Evolutionary conservation across 2,888 invertebrate species (phyloP).

Genomic region (Mythimna albipuncta): DNA sequence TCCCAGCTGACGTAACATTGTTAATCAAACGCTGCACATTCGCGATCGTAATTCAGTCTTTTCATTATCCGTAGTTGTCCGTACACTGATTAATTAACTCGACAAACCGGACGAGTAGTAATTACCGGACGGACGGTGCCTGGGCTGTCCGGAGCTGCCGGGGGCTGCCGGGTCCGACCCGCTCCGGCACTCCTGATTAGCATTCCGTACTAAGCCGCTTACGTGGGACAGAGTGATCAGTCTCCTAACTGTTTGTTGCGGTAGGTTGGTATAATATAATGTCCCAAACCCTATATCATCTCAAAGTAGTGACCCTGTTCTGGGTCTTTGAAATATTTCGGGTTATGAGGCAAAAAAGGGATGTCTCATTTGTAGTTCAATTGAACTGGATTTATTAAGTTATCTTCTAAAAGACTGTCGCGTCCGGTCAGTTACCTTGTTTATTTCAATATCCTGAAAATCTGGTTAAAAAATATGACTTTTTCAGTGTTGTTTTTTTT

Average conservation of each 20-base stretch:
- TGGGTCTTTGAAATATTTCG: slow-evolving; percentile 3
- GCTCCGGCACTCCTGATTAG: slow-evolving; percentile 50
- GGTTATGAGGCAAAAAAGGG: slow-evolving; percentile 11
- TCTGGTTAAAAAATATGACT: too few relatives aligned
- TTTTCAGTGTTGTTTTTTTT: too few relatives aligned
- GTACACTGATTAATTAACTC: slow-evolving; percentile 61
- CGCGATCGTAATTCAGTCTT: slow-evolving; percentile 48
- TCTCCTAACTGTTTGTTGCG: slow-evolving; percentile 47
- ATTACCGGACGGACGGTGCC: slow-evolving; percentile 52
- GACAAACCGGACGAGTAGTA: slow-evolving; percentile 60
- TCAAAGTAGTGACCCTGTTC: slow-evolving; percentile 7
- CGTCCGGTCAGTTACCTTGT: too few relatives aligned
- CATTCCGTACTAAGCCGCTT: slow-evolving; percentile 58
- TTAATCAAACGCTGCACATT: slow-evolving; percentile 40
- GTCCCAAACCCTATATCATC: slow-evolving; percentile 13
- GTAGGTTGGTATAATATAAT: slow-evolving; percentile 35
- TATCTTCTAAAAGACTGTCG: not conserved
- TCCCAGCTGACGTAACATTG: slow-evolving; percentile 7
- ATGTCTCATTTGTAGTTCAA: not conserved
- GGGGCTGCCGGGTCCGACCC: slow-evolving; percentile 20
- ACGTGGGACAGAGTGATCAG: slow-evolving; percentile 47
- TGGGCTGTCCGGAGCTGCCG: slow-evolving; percentile 12
- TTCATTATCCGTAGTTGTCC: slow-evolving; percentile 51
- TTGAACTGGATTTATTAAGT: not conserved
- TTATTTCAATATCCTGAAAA: too few relatives aligned